Base-by-base conservation (phyloP, 2,888 invertebrate species). In the Pristionchus exspectatus region DNA sequence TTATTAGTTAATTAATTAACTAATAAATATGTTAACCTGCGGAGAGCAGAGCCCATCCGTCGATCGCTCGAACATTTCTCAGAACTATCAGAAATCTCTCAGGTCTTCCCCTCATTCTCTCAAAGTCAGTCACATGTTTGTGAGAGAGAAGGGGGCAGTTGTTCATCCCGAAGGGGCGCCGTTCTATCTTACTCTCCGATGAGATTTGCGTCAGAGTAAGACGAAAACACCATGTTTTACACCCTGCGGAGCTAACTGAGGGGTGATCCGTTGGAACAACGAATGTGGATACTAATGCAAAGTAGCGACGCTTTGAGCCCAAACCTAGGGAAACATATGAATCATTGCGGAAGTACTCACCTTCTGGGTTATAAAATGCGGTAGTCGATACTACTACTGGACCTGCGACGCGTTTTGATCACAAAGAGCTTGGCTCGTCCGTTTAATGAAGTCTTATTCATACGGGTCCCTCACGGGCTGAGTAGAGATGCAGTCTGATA, bases 341-440 rank as follows among this genome's bases (percentile, higher is more conserved):
- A 5, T 59, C 56, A 59, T 59, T 59, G 59, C 27, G 63, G 63
- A 18, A 24, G 63, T 30, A 14, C 81, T 81, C n/a, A 81, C 81
- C 50, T 16, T 81, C 27, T n/a, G 50, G 81, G 81, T 81, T 81
- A 81, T 54, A 54, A 50, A 50, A 81, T 81, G 50, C 50, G 81
- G 81, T 81, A 81, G 81, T 50, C 50, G n/a, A 16, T 85, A 85
- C 84, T 59, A 85, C 84, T 85, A 69, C 27, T 87, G 27, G 27
- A 30, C 33, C 87, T 88, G 74, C 87, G 72, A 21, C 87, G 74
- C 3, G 87, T 88, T 33, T 88, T 88, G 87, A 88, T 88, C 24
- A 88, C 87, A 30, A 88, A 88, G 87, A 88, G 87, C 72, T 54
- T 74, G 24, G 87, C 87, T 88, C 87, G 87, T 56, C 74, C n/a